Base-by-base conservation (phyloP, 2,797 vertebrate species). In the Peromyscus attwateri region DNA sequence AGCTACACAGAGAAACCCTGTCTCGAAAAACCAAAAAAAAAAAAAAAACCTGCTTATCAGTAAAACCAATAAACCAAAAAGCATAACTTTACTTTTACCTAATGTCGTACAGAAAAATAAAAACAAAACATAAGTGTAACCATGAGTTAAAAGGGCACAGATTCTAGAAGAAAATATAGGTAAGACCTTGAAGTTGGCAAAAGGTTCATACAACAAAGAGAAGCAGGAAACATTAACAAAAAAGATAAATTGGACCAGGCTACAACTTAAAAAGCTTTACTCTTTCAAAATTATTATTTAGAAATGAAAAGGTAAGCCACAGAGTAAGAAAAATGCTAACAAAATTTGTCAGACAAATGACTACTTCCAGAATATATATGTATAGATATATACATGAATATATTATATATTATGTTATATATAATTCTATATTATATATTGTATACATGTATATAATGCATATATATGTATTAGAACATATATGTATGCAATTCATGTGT, bases 291-390 rank as follows among this genome's bases (percentile, higher is more conserved):
- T 6, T 31, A 77, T 82, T 46, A 43, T 76, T 87, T 87, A 82
- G 76, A 87, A 96, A 91, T 88, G 52, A 84, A 92, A 95, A 84
- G 23, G 19, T 29, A 75, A 94, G 46, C 4, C 46, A 84, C 31
- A 88, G 17, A 91, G 16, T 75, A 80, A 40, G 71, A 92, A 92
- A 80, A 91, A 80, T 66, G 34, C 57, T 94, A 34, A 84, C 17
- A 79, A 40, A 80, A 77, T 5, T 43, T 52, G 23, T 76, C 16
- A 81, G 25, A 75, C 25, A 94, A 93, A 93, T 87, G 34, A 81
- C 16, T 80, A 60, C 27, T 79, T 88, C 14, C 52, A 89, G 37
- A 77, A 77, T 52, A 52, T 40, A 31, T 79, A 79, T 79, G 8
- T 52, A 79, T 52, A 80, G 1, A 73, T 75, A 43, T 43, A 8